Base-by-base conservation (phyloP, 1,140 invertebrate genomes). In the Cheumatopsyche charites region DNA sequence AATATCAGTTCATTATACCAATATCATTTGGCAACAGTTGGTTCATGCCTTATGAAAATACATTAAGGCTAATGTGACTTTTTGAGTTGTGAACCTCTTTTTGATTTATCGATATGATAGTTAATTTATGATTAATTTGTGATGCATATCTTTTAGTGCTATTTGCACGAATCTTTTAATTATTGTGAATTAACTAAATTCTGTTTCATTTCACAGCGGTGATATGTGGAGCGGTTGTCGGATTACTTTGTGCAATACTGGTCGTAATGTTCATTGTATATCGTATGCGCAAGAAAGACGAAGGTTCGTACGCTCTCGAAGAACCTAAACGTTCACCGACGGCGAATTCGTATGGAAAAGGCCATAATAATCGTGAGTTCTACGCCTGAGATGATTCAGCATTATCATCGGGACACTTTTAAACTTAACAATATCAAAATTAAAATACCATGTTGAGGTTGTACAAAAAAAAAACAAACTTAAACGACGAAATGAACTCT, bases 241-340 rank as follows among this genome's bases (percentile, higher is more conserved):
- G 97, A 47, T 84, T 99, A 42, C 87, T 99, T 19, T 98, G 96
- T 85, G 96, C 97, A 78, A 98, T 99, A 82, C 88, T 99, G 58
- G 92, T 99, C 73, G 95, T 99, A 55, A 99, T 99, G 97, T 99
- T 99, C 86, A 97, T 99, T 79, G 96, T 97, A 5, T 99, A 99
- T 84, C 91, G 98, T 80, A 98, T 99, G 96, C 90, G 97, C 81
- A 99, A 99, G 89, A 99, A 99, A 88, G 98, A 99, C 82, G 98
- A 99, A 83, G 98, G 98, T 13, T 98, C 95, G 73, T 99, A 99
- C 82, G 93, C 96, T 5, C 86, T 99, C 71, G 97, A 99, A 79
- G 97, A 99, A 85, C 95, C 95, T 15, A 96, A 96, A 83, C 88
- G 95, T 81, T 95, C 94, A 75, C 94, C 94, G 47, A 94, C 93